Base-by-base conservation (phyloP, 1,140 invertebrate genomes). In the Calycopis cecrops region DNA sequence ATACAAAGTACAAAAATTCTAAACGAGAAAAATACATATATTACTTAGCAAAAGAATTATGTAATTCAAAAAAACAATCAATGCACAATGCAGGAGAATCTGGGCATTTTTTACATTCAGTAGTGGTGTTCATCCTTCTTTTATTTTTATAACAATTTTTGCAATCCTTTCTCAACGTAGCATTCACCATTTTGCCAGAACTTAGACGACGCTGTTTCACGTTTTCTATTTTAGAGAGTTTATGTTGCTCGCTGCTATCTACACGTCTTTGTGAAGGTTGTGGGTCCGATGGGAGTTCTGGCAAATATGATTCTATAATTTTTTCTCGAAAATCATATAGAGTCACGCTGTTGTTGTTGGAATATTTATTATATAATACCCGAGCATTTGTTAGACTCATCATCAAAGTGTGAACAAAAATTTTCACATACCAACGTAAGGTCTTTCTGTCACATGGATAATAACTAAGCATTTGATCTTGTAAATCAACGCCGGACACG, bases 121-220 rank as follows among this genome's bases (percentile, higher is more conserved):
- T 56, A 3, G 55, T 49, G 21, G 55, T 56, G 2, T 56, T 10
- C 44, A 59, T 44, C 16, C 51, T 14, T 59, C 49, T 59, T 48
- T 59, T 53, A 59, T 59, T 59, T 59, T 59, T 59, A 34, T 59
- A 59, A 28, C 47, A 59, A 59, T 52, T 59, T 53, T 44, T 59
- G 35, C 56, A 59, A 16, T 59, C 57, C 17, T 53, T 59, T 48
- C 57, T 53, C 9, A 35, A 9, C 4, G 18, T 14, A 14, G 44
- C 50, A 21, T 52, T 14, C 7, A 53, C 50, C 37, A 33, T 58
- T 58, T 34, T 58, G 18, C 35, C 56, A 16, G 28, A 14, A 12
- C 40, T 58, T 21, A 52, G 4, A 17, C 16, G 18, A 8, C 50
- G 18, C 18, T 44, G 10, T 42, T 16, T 35, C 21, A 10, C 10